A percentile compares a stretch with the other conserved stretches of the same genome.
These are phyloP conservation scores for Apeltes quadracus DNA, from an alignment of 2,113 vertebrate genomes.

Conservation along the genomic window DNA sequence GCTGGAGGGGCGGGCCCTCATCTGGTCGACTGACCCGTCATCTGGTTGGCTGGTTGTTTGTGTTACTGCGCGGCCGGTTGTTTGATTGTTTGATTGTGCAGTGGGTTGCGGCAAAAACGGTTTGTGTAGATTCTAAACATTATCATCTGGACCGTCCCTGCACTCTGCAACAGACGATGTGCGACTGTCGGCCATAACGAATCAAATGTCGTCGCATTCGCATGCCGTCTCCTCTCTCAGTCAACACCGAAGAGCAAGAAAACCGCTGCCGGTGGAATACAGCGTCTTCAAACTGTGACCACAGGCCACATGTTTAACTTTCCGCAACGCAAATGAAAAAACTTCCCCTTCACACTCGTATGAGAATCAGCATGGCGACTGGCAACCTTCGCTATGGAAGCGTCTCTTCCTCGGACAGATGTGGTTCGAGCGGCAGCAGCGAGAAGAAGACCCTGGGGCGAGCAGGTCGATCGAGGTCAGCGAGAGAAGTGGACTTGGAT, in stretches of 20 bases:
- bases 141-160: conserved; percentile 25
- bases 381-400: conserved; percentile 31
- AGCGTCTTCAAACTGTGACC: conserved; percentile 20
- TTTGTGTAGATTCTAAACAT: conserved; percentile 51
- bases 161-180: too few species aligned
- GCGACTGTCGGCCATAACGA: too few species aligned
- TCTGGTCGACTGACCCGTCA: not conserved
- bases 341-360: conserved; percentile 38
- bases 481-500: conserved; percentile 32
- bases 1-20: not conserved
- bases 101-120: conserved; percentile 40
- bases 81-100: conserved; percentile 18
- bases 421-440: conserved; percentile 24
- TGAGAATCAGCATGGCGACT: conserved; percentile 44
- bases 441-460: too few species aligned
- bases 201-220: not conserved
- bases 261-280: conserved; percentile 19
- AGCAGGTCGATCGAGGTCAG: conserved; percentile 57
- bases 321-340: conserved; percentile 48
- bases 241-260: conserved; percentile 20
- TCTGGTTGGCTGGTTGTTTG: conserved; percentile 1
- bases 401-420: not conserved
- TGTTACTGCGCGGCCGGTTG: conserved; percentile 1
- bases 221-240: conserved; percentile 15
- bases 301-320: conserved; percentile 50